phyloP scores from a whole-genome alignment of 2,113 vertebrate genomes.

The Heliornis fulica region DNA sequence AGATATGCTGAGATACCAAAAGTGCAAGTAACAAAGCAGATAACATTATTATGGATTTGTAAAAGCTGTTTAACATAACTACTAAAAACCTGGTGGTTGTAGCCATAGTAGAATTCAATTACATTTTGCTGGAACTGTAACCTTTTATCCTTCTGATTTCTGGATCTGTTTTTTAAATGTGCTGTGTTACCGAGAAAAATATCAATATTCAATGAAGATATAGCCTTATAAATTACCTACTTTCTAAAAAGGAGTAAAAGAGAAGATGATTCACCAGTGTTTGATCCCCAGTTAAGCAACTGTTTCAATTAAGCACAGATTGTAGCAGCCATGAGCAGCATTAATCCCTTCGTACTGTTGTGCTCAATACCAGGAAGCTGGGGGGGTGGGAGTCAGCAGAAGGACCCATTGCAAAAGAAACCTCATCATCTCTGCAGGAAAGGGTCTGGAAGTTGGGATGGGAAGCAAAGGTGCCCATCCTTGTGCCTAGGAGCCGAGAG shows the following conservation, averaged over 20 bases:
- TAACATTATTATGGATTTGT: background rate
- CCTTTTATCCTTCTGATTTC: background rate
- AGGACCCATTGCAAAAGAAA: background rate
- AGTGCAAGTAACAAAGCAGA: background rate
- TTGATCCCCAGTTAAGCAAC: constrained; percentile 11
- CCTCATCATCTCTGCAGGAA: background rate
- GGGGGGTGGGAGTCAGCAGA: background rate
- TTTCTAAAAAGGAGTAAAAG: background rate
- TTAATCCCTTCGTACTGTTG: background rate
- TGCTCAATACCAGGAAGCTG: background rate
- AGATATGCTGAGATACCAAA: background rate
- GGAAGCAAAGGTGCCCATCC: background rate
- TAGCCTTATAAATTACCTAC: background rate
- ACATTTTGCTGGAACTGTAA: background rate
- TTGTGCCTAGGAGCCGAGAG: background rate
- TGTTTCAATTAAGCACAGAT: background rate
- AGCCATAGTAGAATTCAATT: background rate
- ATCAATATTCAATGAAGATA: constrained; percentile 12
- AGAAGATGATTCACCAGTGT: constrained; percentile 17
- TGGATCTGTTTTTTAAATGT: background rate
- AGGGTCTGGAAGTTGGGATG: background rate
- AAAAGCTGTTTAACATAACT: background rate
- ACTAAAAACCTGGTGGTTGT: background rate
- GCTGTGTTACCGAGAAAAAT: background rate
- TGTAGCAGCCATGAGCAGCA: background rate